Percentiles rank a stretch among this genome's conserved stretches.
These are phyloP conservation scores for Penaeus monodon DNA, from an alignment of 2,888 invertebrate species.

Conservation along the genomic window DNA sequence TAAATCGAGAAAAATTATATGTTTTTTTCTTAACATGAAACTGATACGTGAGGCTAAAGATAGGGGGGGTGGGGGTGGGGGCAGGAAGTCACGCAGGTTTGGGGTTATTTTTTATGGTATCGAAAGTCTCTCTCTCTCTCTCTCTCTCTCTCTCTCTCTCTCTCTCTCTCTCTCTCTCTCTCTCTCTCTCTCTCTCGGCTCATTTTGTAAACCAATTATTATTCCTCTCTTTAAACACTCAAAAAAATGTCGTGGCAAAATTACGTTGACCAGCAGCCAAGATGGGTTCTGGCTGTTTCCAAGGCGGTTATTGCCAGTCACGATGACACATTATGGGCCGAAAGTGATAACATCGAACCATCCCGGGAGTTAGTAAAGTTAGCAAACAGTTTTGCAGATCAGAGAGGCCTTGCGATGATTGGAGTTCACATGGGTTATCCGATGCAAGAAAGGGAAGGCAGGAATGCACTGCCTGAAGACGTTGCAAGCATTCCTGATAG, in stretches of 20 bases:
- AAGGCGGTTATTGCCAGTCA: constrained; percentile 65
- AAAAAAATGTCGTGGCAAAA: constrained; percentile 64
- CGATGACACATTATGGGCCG: constrained; percentile 65
- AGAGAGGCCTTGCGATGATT: constrained; percentile 59
- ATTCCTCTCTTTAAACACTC: too few relatives aligned
- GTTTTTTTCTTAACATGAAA: too few relatives aligned
- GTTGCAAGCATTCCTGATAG: constrained; percentile 76
- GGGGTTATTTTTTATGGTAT: too few relatives aligned
- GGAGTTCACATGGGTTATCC: constrained; percentile 71
- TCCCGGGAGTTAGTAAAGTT: constrained; percentile 60
- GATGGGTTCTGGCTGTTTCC: constrained; percentile 63
- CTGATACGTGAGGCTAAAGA: too few relatives aligned
- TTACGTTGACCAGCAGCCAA: constrained; percentile 64
- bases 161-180: too few relatives aligned
- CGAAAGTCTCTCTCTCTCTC: too few relatives aligned
- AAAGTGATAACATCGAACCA: constrained; percentile 64
- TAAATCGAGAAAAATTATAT: too few relatives aligned
- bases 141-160: too few relatives aligned
- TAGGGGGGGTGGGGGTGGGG: too few relatives aligned
- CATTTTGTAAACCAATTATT: too few relatives aligned
- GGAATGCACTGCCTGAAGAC: constrained; percentile 97
- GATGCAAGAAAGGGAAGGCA: constrained; percentile 64
- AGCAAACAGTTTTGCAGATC: constrained; percentile 62
- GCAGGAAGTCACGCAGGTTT: too few relatives aligned
- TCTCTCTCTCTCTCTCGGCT: too few relatives aligned